Percentiles rank a stretch among this genome's conserved stretches.
phyloP scores from a whole-genome alignment of 2,113 vertebrate species.

The Boulengeromyrus knoepffleri region DNA sequence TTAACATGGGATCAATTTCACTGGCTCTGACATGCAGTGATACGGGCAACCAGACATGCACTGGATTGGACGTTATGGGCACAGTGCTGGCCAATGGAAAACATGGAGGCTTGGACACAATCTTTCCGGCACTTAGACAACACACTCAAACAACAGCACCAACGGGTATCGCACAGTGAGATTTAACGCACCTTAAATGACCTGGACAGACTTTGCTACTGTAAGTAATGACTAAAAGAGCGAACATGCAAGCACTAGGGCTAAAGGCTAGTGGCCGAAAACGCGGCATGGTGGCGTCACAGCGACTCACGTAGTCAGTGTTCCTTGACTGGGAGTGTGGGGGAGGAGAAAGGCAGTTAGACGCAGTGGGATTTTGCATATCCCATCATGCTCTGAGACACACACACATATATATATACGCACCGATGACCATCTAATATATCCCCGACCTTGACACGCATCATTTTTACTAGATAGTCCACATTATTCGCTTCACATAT shows the following conservation, averaged over 20 bases:
- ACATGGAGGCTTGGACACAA: not conserved
- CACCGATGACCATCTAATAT: not conserved
- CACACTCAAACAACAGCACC: not conserved
- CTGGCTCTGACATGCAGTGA: not conserved
- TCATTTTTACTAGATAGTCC: not conserved
- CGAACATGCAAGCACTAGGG: not conserved
- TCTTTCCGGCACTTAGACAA: not conserved
- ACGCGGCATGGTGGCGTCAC: not conserved
- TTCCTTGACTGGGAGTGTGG: slow-evolving; percentile 38
- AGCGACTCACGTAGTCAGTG: slow-evolving; percentile 28
- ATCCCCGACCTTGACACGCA: not conserved
- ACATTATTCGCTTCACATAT: not conserved
- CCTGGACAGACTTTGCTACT: not conserved
- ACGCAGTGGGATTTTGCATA: not conserved
- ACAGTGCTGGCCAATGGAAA: not conserved
- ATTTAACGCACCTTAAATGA: not conserved
- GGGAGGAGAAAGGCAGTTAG: slow-evolving; percentile 29
- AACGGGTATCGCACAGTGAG: not conserved
- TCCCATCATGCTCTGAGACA: not conserved
- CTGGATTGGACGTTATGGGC: not conserved
- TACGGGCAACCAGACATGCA: not conserved
- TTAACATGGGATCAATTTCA: not conserved
- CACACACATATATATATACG: not conserved
- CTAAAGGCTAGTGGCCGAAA: not conserved
- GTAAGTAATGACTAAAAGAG: not conserved